phyloP scores from a whole-genome alignment of 2,888 invertebrate genomes.

The Ochropleura plecta region DNA sequence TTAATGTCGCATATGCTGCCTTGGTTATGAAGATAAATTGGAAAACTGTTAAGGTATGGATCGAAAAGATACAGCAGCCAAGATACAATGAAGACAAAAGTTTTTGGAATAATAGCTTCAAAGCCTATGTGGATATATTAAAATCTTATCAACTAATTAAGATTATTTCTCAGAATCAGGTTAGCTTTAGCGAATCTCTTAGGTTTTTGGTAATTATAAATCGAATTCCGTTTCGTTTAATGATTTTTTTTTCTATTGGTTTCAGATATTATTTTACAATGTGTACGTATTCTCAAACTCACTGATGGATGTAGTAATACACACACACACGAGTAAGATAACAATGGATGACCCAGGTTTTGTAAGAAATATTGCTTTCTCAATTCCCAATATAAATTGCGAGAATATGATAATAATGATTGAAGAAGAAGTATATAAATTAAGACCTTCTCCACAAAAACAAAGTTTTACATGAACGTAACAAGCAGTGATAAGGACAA shows the following conservation, averaged over 20 bases:
- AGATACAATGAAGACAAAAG: constrained; percentile 1
- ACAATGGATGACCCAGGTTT: background rate
- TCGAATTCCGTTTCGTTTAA: background rate
- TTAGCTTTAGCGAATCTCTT: background rate
- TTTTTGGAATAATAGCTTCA: constrained; percentile 20
- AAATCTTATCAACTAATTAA: constrained; percentile 25
- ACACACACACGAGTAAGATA: constrained; percentile 23
- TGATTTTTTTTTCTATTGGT: background rate
- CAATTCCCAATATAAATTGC: background rate
- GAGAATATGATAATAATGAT: background rate
- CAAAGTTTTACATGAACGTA: background rate
- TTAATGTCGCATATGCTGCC: constrained; percentile 35
- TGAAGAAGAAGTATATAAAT: no score
- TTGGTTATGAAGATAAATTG: constrained; percentile 17
- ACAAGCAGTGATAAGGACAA: background rate
- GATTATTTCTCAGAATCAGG: constrained; percentile 16
- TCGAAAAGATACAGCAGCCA: constrained; percentile 1
- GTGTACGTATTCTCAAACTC: constrained; percentile 30
- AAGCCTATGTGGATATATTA: constrained; percentile 24
- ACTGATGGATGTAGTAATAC: constrained; percentile 16
- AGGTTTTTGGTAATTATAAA: background rate
- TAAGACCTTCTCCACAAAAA: background rate
- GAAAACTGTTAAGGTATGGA: constrained; percentile 18
- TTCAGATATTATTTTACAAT: constrained; percentile 42
- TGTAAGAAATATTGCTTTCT: constrained; percentile 11